Percentiles rank a stretch among this genome's conserved stretches.
Conservation (phyloP, 2,888 invertebrate genomes). For the Mimas tiliae region DNA sequence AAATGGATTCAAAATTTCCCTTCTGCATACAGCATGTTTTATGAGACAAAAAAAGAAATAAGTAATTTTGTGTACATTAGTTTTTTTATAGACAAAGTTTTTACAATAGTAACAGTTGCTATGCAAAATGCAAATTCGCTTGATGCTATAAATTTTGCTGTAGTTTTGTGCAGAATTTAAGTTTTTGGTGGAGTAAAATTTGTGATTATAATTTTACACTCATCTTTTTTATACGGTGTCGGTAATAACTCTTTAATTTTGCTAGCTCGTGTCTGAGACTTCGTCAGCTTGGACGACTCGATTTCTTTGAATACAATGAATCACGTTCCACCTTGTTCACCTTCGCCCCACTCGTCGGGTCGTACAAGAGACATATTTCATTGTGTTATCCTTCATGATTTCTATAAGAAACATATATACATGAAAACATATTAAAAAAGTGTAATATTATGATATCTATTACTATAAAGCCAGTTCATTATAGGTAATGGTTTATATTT, state of each 20-base stretch:
- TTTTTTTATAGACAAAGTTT: not conserved
- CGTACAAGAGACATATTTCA: not conserved
- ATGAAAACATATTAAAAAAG: too few species aligned
- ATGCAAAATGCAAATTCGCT: constrained; percentile 11
- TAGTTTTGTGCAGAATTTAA: constrained; percentile 10
- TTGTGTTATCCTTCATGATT: not conserved
- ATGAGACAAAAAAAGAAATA: not conserved
- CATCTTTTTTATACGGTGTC: not conserved
- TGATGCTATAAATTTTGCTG: not conserved
- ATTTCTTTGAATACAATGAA: not conserved
- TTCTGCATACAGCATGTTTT: not conserved
- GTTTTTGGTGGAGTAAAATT: constrained; percentile 3
- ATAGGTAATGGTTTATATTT: not conserved
- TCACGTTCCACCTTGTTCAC: not conserved
- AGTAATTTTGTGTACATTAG: constrained; percentile 9
- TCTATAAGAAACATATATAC: not conserved
- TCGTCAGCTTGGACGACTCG: not conserved
- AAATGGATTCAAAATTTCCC: constrained; percentile 2
- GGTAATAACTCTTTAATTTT: too few species aligned
- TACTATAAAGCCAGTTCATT: not conserved
- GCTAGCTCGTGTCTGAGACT: not conserved
- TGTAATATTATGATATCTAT: too few species aligned
- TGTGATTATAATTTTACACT: constrained; percentile 15
- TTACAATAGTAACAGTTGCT: not conserved
- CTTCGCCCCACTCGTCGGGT: not conserved